Evolutionary conservation across 2,113 vertebrate species (phyloP).

Genomic region (Pionites leucogaster): DNA sequence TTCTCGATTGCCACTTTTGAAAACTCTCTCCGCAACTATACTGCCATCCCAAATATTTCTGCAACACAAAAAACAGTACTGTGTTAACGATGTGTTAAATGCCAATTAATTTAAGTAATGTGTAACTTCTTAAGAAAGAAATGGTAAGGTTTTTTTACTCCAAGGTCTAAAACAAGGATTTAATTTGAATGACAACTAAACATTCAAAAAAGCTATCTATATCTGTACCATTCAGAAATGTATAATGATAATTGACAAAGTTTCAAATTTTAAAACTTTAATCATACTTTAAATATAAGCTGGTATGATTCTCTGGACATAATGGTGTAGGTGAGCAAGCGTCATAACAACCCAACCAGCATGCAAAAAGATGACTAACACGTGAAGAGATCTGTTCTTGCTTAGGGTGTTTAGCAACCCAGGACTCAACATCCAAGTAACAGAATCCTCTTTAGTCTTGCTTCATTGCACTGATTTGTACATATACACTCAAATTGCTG

Average conservation of each 20-base stretch:
- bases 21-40: conserved; percentile 87
- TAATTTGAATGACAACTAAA: not conserved
- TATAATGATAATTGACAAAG: not conserved
- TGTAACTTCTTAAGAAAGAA: not conserved
- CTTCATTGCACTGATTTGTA: not conserved
- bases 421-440: not conserved
- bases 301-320: not conserved
- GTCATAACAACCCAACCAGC: not conserved
- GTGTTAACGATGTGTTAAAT: conserved; percentile 41
- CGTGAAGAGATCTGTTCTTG: not conserved
- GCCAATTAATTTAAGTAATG: not conserved
- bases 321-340: not conserved
- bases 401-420: not conserved
- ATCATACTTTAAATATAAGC: not conserved
- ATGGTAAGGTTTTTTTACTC: not conserved
- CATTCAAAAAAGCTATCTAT: not conserved
- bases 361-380: not conserved
- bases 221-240: too few relatives aligned
- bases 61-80: conserved; percentile 26
- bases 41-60: conserved; percentile 98
- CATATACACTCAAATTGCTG: not conserved
- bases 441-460: not conserved
- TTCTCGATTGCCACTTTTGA: conserved; percentile 86
- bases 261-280: not conserved
- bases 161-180: not conserved